These are phyloP conservation scores for Aspidiotus rigidus DNA, from an alignment of 2,888 invertebrate genomes.

Conservation along the genomic window DNA sequence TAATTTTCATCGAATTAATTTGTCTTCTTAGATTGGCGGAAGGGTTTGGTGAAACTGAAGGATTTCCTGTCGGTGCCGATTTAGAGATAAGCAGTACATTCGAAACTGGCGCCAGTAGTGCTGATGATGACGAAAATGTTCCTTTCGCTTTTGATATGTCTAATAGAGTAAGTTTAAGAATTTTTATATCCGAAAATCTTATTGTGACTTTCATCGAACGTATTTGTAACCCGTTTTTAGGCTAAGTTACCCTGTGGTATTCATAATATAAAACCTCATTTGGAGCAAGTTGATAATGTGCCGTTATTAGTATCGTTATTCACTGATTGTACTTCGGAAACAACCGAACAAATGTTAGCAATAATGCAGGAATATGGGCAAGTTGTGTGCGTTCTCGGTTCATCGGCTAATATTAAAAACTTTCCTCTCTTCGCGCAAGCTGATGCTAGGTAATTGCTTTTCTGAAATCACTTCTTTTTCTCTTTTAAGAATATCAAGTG, in stretches of 20 bases:
- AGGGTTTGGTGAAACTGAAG: slow-evolving; percentile 14
- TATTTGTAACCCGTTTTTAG: slow-evolving; percentile 44
- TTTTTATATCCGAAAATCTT: background rate
- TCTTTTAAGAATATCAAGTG: background rate
- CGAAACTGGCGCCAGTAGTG: slow-evolving; percentile 31
- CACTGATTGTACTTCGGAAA: slow-evolving; percentile 91
- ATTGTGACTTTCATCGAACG: background rate
- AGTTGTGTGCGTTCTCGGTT: slow-evolving; percentile 89
- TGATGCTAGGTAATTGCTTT: slow-evolving; percentile 72
- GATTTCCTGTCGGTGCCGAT: slow-evolving; percentile 7
- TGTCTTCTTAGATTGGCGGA: background rate
- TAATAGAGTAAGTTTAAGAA: slow-evolving; percentile 57
- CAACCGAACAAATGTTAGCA: slow-evolving; percentile 81
- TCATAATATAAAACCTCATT: slow-evolving; percentile 90
- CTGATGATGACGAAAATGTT: slow-evolving; percentile 49
- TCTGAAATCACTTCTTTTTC: slow-evolving; percentile 1
- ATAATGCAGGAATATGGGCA: slow-evolving; percentile 97
- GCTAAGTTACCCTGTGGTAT: slow-evolving; percentile 93
- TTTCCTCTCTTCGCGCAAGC: slow-evolving; percentile 83
- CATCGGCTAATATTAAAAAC: slow-evolving; percentile 81
- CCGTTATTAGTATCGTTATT: slow-evolving; percentile 93
- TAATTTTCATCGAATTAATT: background rate
- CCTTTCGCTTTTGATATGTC: slow-evolving; percentile 88
- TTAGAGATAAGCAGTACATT: slow-evolving; percentile 15
- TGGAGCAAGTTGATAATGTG: slow-evolving; percentile 93